Percentiles rank a stretch among this genome's conserved stretches.
phyloP scores from a whole-genome alignment of 2,113 vertebrate genomes.

The Tragelaphus scriptus region DNA sequence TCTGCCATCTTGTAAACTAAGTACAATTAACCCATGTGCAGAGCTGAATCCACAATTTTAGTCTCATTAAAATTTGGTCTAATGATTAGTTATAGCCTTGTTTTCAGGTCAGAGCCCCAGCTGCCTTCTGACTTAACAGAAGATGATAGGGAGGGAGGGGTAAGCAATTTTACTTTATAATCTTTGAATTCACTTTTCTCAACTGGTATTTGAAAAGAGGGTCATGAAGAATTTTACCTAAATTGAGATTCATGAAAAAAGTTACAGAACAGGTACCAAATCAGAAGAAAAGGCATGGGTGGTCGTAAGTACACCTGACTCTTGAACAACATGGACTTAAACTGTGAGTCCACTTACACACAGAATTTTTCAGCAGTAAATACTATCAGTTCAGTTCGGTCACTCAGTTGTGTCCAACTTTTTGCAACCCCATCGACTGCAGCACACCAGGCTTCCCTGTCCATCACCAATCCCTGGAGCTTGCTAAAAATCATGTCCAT shows the following conservation, averaged over 20 bases:
- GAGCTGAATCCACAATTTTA: not conserved
- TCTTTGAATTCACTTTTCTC: constrained; percentile 21
- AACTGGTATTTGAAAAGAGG: not conserved
- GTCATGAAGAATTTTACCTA: not conserved
- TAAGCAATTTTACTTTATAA: not conserved
- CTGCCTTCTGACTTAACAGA: not conserved
- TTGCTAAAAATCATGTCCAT: not conserved
- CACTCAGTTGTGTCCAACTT: not conserved
- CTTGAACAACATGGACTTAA: not conserved
- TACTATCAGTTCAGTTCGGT: not conserved
- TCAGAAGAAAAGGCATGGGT: not conserved
- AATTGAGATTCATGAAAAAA: not conserved
- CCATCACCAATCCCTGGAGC: not conserved
- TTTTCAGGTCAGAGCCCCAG: not conserved
- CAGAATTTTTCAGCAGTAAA: not conserved
- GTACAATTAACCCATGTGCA: not conserved
- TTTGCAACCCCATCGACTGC: not conserved
- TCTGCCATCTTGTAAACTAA: not conserved
- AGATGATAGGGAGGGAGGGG: not conserved
- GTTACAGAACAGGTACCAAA: not conserved
- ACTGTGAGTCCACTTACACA: not conserved
- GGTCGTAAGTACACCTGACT: not conserved
- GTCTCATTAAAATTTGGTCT: not conserved
- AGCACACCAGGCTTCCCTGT: not conserved
- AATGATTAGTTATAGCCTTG: not conserved